Evolutionary conservation across 1,140 invertebrate genomes (phyloP), one percentile per base, ranked within the genome.

Genomic region (Diabrotica undecimpunctata): DNA sequence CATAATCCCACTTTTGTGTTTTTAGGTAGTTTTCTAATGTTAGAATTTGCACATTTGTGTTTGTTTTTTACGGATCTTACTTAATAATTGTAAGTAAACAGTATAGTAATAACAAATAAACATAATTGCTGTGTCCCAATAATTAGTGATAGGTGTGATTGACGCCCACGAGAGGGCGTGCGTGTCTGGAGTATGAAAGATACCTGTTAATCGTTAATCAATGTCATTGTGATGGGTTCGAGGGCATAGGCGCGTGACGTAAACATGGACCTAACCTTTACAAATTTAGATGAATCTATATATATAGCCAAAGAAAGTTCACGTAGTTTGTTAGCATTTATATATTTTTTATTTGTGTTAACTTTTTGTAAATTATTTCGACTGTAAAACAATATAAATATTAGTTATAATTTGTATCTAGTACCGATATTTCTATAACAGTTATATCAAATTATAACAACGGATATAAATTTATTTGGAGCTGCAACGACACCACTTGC

Each of bases 101-200:
- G 37, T 69, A 69, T 63, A 66, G 64, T 68, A 68, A 65, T 67
- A 67, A 67, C 56, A 57, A 53, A 53, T 25, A 25, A 61, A 62
- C 61, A 62, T 62, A 54, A 65, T 77, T 77, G 77, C 77, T 78
- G 76, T 78, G 76, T 75, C 77, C 77, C 75, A 78, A 77, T 78
- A 78, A 77, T 70, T 78, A 78, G 73, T 75, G 71, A 75, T 76
- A 75, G 72, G 68, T 65, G 70, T 74, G 69, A 68, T 59, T 70
- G 72, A 61, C 64, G 53, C 64, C 57, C 60, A 38, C 61, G 56
- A 68, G 14, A 55, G 41, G 61, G 54, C 57, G 54, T 35, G 64
- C 13, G 50, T 36, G 63, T 65, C 35, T 53, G 55, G 53, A 57
- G 65, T 41, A 66, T 53, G 61, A 70, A 62, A 65, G 67, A 65